A percentile compares a stretch with the other conserved stretches of the same genome.
phyloP scores from a whole-genome alignment of 1,140 invertebrate genomes.

The Plodia interpunctella region DNA sequence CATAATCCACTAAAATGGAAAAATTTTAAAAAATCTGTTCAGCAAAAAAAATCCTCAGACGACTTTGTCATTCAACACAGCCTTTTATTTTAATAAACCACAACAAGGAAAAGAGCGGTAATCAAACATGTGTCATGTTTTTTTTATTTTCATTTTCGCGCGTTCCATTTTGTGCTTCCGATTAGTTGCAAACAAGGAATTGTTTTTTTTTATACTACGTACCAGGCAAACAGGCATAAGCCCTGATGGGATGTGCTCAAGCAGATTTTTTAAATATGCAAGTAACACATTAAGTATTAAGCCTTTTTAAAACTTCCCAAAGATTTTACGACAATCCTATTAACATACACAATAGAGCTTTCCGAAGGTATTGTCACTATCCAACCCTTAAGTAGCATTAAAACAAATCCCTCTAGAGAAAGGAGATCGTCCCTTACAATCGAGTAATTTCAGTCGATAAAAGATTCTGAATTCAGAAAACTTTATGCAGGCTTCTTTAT shows the following conservation, averaged over 20 bases:
- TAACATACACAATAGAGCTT: slow-evolving; percentile 13
- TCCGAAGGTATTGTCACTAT: not conserved
- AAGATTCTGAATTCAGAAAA: slow-evolving; percentile 13
- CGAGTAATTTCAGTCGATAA: slow-evolving; percentile 13
- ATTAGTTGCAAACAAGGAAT: not conserved
- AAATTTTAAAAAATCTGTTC: not conserved
- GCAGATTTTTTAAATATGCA: too few species aligned
- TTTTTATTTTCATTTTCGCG: not conserved
- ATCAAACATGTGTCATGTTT: not conserved
- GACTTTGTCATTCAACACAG: not conserved
- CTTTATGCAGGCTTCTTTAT: slow-evolving; percentile 19
- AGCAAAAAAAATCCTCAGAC: not conserved
- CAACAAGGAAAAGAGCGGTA: not conserved
- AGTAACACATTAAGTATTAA: too few species aligned
- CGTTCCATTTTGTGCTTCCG: not conserved
- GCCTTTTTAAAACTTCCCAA: slow-evolving; percentile 16
- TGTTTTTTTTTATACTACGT: not conserved
- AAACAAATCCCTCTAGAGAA: not conserved
- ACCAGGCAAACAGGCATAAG: too few species aligned
- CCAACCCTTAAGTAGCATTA: slow-evolving; percentile 2
- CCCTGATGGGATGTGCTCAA: too few species aligned
- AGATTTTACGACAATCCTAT: slow-evolving; percentile 19
- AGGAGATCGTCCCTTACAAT: not conserved
- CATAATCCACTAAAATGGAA: too few species aligned
- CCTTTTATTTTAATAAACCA: not conserved